Evolutionary conservation across 2,797 vertebrate species (phyloP), one percentile per base, ranked within the genome.

Genomic region (Propithecus deckenii): DNA sequence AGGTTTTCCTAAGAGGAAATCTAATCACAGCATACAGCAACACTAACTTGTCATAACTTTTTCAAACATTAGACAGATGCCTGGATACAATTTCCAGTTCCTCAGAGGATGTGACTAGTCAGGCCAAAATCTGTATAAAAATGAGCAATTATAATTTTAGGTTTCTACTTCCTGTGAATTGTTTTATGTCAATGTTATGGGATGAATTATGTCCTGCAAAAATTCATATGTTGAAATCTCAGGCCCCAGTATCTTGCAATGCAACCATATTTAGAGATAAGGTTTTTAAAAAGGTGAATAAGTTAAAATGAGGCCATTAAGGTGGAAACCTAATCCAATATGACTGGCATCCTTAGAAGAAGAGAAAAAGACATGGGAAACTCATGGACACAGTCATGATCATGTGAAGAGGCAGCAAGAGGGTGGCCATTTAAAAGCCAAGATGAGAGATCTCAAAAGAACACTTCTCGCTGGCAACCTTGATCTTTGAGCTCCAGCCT

Each of bases 11-110:
- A 38, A 43, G n/a, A 41, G 28, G 9, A n/a, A 43, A 30, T 46
- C 57, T 43, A 81, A 55, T n/a, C 20, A 23, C 32, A 86, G 46
- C 14, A 69, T 79, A 86, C 38, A 76, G 75, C 35, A 79, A 38
- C 30, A 46, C 13, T 52, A 71, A 22, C 14, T 41, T 52, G 22
- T 71, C 7, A 23, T 38, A 80, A 32, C 72, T 78, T 90, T 86
- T 48, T 63, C 79, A 89, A 89, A 69, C 14, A 22, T 10, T 32
- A 41, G 25, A 65, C 46, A 96, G 25, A 96, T 83, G 38, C 32
- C 59, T 61, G 28, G 35, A 46, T 20, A 79, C 41, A 93, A 75
- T 86, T 38, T 71, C 12, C 23, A 72, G 43, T 38, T 74, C 61
- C 28, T 88, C 20, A 28, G 84, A 86, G 63, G 55, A 32, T 20